Conservation (phyloP, 2,113 vertebrate species). For the Nothocercus julius region DNA sequence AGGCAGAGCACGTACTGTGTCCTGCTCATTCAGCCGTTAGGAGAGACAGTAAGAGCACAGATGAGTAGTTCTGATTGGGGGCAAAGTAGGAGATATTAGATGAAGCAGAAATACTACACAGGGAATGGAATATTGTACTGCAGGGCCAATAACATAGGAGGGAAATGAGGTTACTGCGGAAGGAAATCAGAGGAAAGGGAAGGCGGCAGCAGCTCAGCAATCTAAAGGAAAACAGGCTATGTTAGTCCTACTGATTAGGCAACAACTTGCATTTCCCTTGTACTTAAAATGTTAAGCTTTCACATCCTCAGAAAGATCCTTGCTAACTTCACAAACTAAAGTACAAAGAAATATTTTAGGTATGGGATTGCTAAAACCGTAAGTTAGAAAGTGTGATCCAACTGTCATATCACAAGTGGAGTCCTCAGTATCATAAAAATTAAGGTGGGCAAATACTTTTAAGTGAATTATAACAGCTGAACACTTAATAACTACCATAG, state of each 20-base stretch:
- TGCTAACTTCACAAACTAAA: background rate
- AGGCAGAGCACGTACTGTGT: background rate
- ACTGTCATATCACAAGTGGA: background rate
- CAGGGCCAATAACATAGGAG: background rate
- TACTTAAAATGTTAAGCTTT: background rate
- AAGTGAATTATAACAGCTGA: background rate
- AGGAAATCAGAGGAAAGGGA: background rate
- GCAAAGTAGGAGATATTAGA: background rate
- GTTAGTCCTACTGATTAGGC: background rate
- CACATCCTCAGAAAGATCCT: background rate
- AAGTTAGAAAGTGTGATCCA: background rate
- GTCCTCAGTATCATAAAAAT: background rate
- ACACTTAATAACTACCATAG: background rate
- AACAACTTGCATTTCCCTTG: background rate
- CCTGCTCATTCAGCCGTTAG: background rate
- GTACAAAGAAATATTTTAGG: background rate
- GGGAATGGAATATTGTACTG: background rate
- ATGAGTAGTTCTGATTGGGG: rapidly evolving
- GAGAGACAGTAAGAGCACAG: rapidly evolving
- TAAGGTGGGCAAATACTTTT: background rate
- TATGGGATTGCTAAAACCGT: background rate
- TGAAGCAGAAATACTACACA: background rate
- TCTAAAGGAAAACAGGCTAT: background rate
- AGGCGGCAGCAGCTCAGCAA: background rate
- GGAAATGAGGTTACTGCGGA: background rate